Base-by-base conservation (phyloP, 2,797 vertebrate genomes). In the Anolis apletophallus region DNA sequence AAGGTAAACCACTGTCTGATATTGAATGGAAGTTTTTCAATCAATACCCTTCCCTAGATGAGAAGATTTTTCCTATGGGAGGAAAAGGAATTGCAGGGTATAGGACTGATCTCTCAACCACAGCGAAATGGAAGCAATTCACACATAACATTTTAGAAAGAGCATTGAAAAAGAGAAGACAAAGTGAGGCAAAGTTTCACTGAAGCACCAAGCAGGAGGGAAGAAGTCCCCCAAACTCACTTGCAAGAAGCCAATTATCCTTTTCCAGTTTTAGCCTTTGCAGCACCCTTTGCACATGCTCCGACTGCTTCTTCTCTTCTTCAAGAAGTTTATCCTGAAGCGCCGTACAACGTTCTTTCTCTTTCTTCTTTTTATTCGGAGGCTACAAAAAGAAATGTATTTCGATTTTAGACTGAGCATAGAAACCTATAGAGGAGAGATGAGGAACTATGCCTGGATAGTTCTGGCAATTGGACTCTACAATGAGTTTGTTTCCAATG, bases 321-420 rank as follows among this genome's bases (percentile, higher is more conserved):
- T 99, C 99, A 85, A 98, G 98, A 26, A 99, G 97, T 84, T 99
- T 99, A 92, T 99, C 99, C 94, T 99, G 98, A 92, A 99, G 97
- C n/a, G 98, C 98, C 8, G 98, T 99, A 93, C 99, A 99, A 75
- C 98, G 98, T 83, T 99, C 99, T 94, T 98, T 99, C 94, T 99
- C 98, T 93, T 99, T 99, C 95, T 99, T 99, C 96, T 99, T 99
- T 96, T 99, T 99, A 95, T 99, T 99, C 90, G 97, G 93, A 75
- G 98, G 98, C 99, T 99, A 93, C 3, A 91, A 95, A 90, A 72
- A 55, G 54, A 52, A 2, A 0, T 2, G 2, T 12, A 90, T 87
- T 59, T 79, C 78, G 90, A 74, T 80, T 88, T 84, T 80, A 72
- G 81, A 83, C 21, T 85, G n/a, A 54, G 19, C n/a, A 54, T 5